Conservation (phyloP, 1,140 invertebrate genomes). For the Drosophila baimaii region DNA sequence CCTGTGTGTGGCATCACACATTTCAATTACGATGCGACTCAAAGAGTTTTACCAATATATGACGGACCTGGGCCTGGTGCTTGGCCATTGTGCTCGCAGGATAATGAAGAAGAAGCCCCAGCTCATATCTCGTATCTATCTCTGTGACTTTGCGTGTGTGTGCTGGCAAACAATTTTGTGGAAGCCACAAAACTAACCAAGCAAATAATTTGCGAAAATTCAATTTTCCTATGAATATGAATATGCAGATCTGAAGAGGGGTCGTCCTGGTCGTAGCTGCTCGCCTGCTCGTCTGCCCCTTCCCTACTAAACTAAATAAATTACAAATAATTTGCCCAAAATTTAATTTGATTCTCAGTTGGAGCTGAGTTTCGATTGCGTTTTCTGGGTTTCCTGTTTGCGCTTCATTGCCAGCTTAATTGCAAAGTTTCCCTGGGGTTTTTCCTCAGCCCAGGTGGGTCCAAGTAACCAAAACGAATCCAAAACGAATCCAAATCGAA, state of each 20-base stretch:
- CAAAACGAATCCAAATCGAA: slow-evolving; percentile 71
- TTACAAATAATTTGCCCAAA: slow-evolving; percentile 71
- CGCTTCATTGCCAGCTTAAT: slow-evolving; percentile 74
- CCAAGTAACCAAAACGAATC: slow-evolving; percentile 65
- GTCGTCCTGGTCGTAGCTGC: neutral
- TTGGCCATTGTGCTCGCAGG: slow-evolving; percentile 56
- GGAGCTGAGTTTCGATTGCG: slow-evolving; percentile 26
- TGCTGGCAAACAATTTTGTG: slow-evolving; percentile 68
- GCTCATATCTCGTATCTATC: slow-evolving; percentile 9
- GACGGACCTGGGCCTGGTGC: slow-evolving; percentile 14
- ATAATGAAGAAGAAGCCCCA: slow-evolving; percentile 73
- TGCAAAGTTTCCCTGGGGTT: slow-evolving; percentile 58
- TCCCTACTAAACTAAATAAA: slow-evolving; percentile 35
- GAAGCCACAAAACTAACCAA: slow-evolving; percentile 80
- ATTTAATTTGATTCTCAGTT: slow-evolving; percentile 75
- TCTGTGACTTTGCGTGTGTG: slow-evolving; percentile 2
- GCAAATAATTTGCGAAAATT: slow-evolving; percentile 80
- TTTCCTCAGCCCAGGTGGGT: slow-evolving; percentile 26
- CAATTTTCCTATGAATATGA: slow-evolving; percentile 75
- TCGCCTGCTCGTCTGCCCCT: neutral
- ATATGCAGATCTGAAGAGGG: slow-evolving; percentile 26
- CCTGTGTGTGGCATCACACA: slow-evolving; percentile 41
- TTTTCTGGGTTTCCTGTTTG: slow-evolving; percentile 41
- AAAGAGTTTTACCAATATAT: slow-evolving; percentile 54
- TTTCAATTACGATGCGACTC: slow-evolving; percentile 63